These are phyloP conservation scores for Zaprionus lineosus DNA, from an alignment of 2,888 invertebrate genomes.

Conservation along the genomic window DNA sequence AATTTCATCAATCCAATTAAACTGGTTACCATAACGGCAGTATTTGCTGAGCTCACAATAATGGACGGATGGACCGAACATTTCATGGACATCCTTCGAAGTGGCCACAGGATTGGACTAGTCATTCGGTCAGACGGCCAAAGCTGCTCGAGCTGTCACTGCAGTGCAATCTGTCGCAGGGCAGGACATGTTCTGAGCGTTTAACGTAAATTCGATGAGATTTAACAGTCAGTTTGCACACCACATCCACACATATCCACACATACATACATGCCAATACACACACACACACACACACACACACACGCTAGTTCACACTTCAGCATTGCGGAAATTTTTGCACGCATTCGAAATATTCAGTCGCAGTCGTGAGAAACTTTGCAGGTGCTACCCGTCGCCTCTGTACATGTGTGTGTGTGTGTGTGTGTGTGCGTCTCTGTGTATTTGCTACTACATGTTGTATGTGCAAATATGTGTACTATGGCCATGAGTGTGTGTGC, in stretches of 20 bases:
- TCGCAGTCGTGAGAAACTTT: conserved; percentile 60
- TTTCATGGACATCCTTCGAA: no score
- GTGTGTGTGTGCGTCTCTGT: no score
- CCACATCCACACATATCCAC: conserved; percentile 10
- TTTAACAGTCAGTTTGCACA: conserved; percentile 27
- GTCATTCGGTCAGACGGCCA: conserved; percentile 10
- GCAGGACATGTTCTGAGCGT: conserved; percentile 25
- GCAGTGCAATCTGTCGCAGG: conserved; percentile 47
- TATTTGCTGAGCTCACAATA: conserved; percentile 11
- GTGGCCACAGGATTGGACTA: no score
- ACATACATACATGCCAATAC: not conserved
- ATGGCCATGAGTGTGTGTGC: no score
- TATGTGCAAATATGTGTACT: no score
- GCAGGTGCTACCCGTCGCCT: conserved; percentile 60
- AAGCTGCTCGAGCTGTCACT: conserved; percentile 26
- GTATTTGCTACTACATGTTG: no score
- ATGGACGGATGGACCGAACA: no score
- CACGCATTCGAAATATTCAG: no score
- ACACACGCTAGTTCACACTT: no score
- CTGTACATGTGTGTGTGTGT: no score
- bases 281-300: not conserved
- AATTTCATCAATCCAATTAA: conserved; percentile 66
- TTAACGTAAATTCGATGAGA: conserved; percentile 48
- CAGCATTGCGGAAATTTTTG: no score
- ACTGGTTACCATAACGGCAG: conserved; percentile 58